phyloP scores from a whole-genome alignment of 2,797 vertebrate genomes.

The Enteromius unitaeniatus region DNA sequence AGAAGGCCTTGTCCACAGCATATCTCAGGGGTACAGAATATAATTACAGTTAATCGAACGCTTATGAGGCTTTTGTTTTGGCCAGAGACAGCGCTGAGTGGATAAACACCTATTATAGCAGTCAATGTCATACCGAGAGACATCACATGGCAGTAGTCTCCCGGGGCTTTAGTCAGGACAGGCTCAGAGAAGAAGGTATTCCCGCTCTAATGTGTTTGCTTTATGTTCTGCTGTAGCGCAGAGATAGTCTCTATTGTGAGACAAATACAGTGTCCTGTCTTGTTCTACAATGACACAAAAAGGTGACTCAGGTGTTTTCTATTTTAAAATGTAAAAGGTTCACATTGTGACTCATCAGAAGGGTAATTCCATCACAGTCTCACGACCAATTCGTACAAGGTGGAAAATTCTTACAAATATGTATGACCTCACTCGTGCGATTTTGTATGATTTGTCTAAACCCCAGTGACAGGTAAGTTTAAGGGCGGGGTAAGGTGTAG shows the following conservation, averaged over 20 bases:
- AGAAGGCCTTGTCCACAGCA: conserved; percentile 24
- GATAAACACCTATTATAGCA: conserved; percentile 57
- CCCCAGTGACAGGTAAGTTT: too few relatives aligned
- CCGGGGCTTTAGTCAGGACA: conserved; percentile 40
- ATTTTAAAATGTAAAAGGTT: not conserved
- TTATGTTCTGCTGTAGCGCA: not conserved
- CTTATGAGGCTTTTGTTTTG: conserved; percentile 61
- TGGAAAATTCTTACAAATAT: too few relatives aligned
- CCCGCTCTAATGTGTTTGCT: conserved; percentile 18
- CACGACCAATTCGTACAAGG: too few relatives aligned
- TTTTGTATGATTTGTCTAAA: too few relatives aligned
- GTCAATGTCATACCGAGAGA: conserved; percentile 54
- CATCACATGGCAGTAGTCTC: conserved; percentile 9
- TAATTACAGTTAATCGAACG: conserved; percentile 59
- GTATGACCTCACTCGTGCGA: too few relatives aligned
- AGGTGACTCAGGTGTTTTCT: not conserved
- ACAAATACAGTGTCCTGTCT: conserved; percentile 8
- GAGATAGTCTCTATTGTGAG: not conserved
- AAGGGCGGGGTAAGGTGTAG: too few relatives aligned
- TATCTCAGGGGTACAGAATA: conserved; percentile 53
- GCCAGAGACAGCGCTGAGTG: conserved; percentile 55
- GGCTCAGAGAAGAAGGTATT: conserved; percentile 24
- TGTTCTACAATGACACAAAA: conserved; percentile 10
- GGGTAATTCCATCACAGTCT: too few relatives aligned
- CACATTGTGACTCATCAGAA: not conserved